A percentile compares a stretch with the other conserved stretches of the same genome.
phyloP scores from a whole-genome alignment of 2,797 vertebrate genomes.

The Sciurus carolinensis region DNA sequence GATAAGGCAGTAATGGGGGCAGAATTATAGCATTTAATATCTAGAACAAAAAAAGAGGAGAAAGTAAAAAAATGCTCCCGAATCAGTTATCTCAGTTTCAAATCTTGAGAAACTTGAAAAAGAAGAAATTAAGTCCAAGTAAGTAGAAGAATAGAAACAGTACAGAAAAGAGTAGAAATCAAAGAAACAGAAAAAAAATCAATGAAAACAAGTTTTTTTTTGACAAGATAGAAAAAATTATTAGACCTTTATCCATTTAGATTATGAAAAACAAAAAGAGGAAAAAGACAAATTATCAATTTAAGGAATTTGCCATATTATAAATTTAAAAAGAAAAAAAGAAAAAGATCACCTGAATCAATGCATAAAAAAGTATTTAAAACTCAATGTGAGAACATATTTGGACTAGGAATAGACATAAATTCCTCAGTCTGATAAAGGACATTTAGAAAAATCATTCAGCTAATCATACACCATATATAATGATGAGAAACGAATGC shows the following conservation, averaged over 20 bases:
- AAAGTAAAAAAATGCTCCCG: neutral
- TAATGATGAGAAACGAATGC: neutral
- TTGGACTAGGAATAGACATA: neutral
- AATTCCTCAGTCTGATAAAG: neutral
- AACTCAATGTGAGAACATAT: neutral
- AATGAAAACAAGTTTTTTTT: neutral
- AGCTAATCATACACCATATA: neutral
- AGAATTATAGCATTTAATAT: neutral
- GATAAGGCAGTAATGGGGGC: neutral
- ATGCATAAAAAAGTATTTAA: slow-evolving; percentile 24
- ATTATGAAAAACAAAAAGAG: neutral
- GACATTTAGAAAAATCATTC: neutral
- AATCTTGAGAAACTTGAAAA: neutral
- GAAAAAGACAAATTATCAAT: neutral
- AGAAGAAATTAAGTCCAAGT: neutral
- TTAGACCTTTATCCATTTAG: neutral
- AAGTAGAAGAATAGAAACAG: slow-evolving; percentile 45
- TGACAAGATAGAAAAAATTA: neutral
- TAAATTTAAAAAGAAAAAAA: neutral
- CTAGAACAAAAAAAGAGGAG: neutral
- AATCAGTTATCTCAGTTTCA: neutral
- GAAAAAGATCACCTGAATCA: neutral
- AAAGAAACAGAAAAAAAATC: slow-evolving; percentile 26
- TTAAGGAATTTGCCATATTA: neutral
- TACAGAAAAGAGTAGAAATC: neutral